phyloP scores from a whole-genome alignment of 2,888 invertebrate species.

The Choristoneura rosaceana region DNA sequence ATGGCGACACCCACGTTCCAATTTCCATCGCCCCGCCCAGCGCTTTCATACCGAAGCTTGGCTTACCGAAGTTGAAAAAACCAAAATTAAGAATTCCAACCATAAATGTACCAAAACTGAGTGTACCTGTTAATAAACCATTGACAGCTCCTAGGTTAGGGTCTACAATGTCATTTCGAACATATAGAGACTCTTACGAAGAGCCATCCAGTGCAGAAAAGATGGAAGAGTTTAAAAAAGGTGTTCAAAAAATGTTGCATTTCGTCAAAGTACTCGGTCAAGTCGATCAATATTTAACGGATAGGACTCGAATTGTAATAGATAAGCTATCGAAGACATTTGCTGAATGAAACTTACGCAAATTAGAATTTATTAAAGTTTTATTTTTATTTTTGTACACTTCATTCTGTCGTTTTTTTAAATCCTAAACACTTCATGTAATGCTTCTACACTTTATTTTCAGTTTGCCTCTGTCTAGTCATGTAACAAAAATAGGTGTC shows the following conservation, averaged over 20 bases:
- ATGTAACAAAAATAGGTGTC: no score
- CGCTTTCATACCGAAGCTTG: conserved; percentile 61
- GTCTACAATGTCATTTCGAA: conserved; percentile 55
- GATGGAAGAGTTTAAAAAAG: conserved; percentile 77
- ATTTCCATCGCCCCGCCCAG: conserved; percentile 66
- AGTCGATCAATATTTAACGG: conserved; percentile 76
- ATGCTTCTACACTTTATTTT: no score
- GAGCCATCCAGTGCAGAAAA: conserved; percentile 73
- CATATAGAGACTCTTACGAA: conserved; percentile 54
- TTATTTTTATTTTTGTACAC: conserved; percentile 33
- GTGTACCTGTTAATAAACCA: conserved; percentile 38
- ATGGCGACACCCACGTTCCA: conserved; percentile 63
- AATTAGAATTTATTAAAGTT: conserved; percentile 24
- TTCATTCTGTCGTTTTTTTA: conserved; percentile 13
- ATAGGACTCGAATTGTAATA: conserved; percentile 72
- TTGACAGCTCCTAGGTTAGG: conserved; percentile 63
- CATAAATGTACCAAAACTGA: conserved; percentile 59
- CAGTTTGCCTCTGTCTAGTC: no score
- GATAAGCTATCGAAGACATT: conserved; percentile 75
- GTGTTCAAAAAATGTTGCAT: conserved; percentile 75
- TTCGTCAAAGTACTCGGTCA: conserved; percentile 76
- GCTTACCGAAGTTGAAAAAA: conserved; percentile 58
- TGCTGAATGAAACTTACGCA: conserved; percentile 56
- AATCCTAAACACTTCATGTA: no score
- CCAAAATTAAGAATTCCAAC: conserved; percentile 65